Base-by-base conservation (phyloP, 2,888 invertebrate genomes). In the Eupithecia dodoneata region DNA sequence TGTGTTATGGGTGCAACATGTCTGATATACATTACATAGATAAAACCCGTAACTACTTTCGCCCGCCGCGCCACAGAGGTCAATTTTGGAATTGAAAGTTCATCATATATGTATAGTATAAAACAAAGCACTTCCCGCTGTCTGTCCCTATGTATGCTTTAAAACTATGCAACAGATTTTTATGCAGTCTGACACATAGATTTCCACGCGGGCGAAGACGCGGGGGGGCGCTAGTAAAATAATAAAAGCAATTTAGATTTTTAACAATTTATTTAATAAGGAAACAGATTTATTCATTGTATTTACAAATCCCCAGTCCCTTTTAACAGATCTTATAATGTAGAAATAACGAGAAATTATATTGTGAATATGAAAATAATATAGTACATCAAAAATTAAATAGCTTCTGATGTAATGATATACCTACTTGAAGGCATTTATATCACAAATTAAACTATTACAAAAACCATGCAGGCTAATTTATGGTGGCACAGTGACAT, bases 271-370 rank as follows among this genome's bases (percentile, higher is more conserved):
- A 78, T 82, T 81, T 44, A 44, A 18, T 44, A 45, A 18, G 44
- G 55, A 77, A 74, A 67, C 76, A 45, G 44, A 76, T 78, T 76
- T 81, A 80, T 83, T 85, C 79, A 83, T 84, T 85, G 83, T 87
- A 88, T 89, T 88, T 89, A 89, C 88, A 89, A 85, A 82, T 83
- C 80, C 85, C 84, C 85, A 83, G 82, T 77, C 83, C 85, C 82
- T 79, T 79, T 83, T 30, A 84, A 83, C 85, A 88, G 86, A 87
- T 88, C 87, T 86, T 81, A 81, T 44, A 78, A 74, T 70, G 42
- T 72, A 65, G 63, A 81, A 72, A 79, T 52, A 73, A 79, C 77
- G 74, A 82, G 78, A 79, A 77, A 59, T 52, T 73, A 70, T 74
- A 79, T 18, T 42, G 42, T 13, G 15, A 65, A 13, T 42, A 66